Evolutionary conservation across 2,797 vertebrate genomes (phyloP), one percentile per base, ranked within the genome.

Genomic region (Discoglossus pictus): DNA sequence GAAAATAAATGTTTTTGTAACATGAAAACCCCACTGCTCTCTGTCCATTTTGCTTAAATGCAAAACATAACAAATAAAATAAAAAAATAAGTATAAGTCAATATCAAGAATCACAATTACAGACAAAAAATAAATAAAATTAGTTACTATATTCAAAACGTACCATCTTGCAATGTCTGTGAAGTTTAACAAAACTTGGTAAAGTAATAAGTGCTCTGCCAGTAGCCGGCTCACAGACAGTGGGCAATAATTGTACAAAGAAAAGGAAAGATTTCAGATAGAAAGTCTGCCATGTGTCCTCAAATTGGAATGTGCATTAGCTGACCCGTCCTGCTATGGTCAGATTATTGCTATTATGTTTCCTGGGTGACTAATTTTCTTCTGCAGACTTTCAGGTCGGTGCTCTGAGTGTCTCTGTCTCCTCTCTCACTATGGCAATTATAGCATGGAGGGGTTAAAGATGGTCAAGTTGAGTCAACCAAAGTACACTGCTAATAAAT

Each of bases 291-390:
- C 67, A 63, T 70, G 67, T 70, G 68, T 64, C 44, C 68, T 71
- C 52, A 71, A 71, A 71, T 71, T 71, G 68, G 68, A 71, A 64
- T 71, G 68, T 58, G 44, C 61, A 71, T 71, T 64, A 64, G 68
- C 46, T 71, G 68, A 58, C 68, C 68, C 53, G 56, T 64, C 44
- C 39, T 56, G 53, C 25, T 40, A 51, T 34, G 68, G 68, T 58
- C 68, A 58, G 43, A 71, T 58, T 64, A 63, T 64, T 58, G 68
- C 61, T 52, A 64, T 71, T 71, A 71, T 71, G 68, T 71, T 58
- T 71, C 68, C 68, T 55, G 61, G 68, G 68, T 71, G 68, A 71
- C 68, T 58, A 34, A 71, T 71, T 71, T 71, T 71, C 68, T 64
- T 52, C 60, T 71, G 46, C 51, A 56, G 53, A 24, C 36, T 38